phyloP scores from a whole-genome alignment of 2,797 vertebrate species.

The Sebastes matsubarae region DNA sequence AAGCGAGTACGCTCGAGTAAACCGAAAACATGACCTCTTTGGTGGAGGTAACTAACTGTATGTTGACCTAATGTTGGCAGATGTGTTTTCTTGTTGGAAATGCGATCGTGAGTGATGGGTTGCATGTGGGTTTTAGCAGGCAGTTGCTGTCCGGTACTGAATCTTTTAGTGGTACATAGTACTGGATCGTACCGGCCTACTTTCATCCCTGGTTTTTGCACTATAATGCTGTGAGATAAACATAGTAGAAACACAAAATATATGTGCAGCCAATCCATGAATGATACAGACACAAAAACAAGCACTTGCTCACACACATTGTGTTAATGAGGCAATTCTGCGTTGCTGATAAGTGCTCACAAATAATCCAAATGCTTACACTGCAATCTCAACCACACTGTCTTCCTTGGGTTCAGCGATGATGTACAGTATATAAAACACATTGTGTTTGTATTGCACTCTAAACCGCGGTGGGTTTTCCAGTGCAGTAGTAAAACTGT shows the following conservation, averaged over 20 bases:
- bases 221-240: not conserved
- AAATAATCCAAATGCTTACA: not conserved
- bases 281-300: not conserved
- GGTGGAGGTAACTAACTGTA: no score
- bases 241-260: not conserved
- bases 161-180: no score
- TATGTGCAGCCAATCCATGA: not conserved
- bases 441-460: slow-evolving; percentile 6
- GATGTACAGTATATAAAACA: not conserved
- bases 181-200: no score
- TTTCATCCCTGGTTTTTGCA: not conserved
- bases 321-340: not conserved
- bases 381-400: not conserved
- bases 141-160: no score
- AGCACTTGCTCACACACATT: not conserved
- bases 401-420: not conserved
- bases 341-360: not conserved
- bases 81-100: no score
- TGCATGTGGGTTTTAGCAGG: no score
- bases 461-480: slow-evolving; percentile 19
- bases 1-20: no score
- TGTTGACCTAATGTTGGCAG: no score
- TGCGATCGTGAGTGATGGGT: no score
- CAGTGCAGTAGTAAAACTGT: not conserved
- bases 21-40: no score